Conservation (phyloP, 1,140 invertebrate genomes). For the Nasonia giraulti region DNA sequence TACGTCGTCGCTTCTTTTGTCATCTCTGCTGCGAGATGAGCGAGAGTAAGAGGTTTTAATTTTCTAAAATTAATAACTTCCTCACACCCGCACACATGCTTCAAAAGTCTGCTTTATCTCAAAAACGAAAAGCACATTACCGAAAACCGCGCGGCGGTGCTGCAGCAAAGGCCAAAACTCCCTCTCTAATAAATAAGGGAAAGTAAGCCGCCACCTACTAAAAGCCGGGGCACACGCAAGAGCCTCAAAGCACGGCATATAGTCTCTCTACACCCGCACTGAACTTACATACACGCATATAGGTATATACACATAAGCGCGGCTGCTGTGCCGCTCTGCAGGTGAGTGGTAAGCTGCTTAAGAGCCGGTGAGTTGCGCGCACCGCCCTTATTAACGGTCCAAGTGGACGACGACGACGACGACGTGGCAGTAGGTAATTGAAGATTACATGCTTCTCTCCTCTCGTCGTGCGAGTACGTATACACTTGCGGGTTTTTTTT, state of each 20-base stretch:
- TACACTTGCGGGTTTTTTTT: not conserved
- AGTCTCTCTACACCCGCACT: not conserved
- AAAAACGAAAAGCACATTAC: not conserved
- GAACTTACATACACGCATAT: not conserved
- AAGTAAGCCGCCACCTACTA: not conserved
- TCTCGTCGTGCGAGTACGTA: not conserved
- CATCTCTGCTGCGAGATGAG: too few species aligned
- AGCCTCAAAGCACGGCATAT: not conserved
- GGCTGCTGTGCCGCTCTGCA: not conserved
- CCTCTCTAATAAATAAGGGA: not conserved
- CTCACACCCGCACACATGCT: not conserved
- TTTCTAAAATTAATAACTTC: not conserved
- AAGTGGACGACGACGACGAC: not conserved
- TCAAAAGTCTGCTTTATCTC: not conserved
- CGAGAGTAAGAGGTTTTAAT: too few species aligned
- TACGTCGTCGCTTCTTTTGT: too few species aligned
- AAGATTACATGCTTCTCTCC: slow-evolving; percentile 17
- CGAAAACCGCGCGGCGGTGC: too few species aligned
- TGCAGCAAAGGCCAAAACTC: not conserved
- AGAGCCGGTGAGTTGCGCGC: slow-evolving; percentile 24
- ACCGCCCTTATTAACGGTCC: slow-evolving; percentile 31
- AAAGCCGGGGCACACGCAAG: not conserved
- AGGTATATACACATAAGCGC: not conserved
- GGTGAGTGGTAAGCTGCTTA: slow-evolving; percentile 33
- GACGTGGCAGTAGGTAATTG: not conserved